Percentiles rank a stretch among this genome's conserved stretches.
These are phyloP conservation scores for Caenorhabditis doughertyi DNA, from an alignment of 2,888 invertebrate genomes.

Conservation along the genomic window DNA sequence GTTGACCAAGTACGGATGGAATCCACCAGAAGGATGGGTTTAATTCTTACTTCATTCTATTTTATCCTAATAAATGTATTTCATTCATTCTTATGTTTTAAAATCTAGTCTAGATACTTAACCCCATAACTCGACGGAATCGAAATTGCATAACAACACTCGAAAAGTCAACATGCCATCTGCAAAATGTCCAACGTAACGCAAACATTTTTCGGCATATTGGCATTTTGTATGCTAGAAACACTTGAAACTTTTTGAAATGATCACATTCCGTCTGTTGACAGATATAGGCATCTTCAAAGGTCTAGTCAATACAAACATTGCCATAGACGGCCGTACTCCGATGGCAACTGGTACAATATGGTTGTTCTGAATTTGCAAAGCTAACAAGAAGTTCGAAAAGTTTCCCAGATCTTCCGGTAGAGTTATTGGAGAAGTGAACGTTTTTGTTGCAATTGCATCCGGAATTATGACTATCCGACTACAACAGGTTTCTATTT, in stretches of 20 bases:
- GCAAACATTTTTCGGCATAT: neutral
- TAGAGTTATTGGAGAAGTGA: neutral
- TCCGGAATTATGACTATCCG: no score
- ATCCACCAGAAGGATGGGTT: slow-evolving; percentile 76
- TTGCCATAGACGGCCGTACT: no score
- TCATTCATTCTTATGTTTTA: neutral
- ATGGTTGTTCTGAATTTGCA: neutral
- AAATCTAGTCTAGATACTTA: no score
- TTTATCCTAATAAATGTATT: slow-evolving; percentile 23
- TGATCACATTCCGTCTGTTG: neutral
- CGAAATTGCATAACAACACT: neutral
- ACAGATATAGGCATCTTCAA: slow-evolving; percentile 2
- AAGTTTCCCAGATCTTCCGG: neutral
- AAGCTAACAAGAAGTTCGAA: neutral
- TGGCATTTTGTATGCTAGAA: neutral
- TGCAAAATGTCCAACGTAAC: no score
- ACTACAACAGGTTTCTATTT: neutral
- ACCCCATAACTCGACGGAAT: no score
- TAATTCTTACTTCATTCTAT: slow-evolving; percentile 16
- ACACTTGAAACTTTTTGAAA: slow-evolving; percentile 20
- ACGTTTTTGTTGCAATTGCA: no score
- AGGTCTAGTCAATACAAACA: slow-evolving; percentile 13
- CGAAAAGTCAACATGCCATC: no score
- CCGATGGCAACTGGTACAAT: no score
- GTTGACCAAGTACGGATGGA: slow-evolving; percentile 78